Percentiles rank a stretch among this genome's conserved stretches.
Evolutionary conservation across 2,888 invertebrate species (phyloP).

Genomic region (Masnerella sp.): DNA sequence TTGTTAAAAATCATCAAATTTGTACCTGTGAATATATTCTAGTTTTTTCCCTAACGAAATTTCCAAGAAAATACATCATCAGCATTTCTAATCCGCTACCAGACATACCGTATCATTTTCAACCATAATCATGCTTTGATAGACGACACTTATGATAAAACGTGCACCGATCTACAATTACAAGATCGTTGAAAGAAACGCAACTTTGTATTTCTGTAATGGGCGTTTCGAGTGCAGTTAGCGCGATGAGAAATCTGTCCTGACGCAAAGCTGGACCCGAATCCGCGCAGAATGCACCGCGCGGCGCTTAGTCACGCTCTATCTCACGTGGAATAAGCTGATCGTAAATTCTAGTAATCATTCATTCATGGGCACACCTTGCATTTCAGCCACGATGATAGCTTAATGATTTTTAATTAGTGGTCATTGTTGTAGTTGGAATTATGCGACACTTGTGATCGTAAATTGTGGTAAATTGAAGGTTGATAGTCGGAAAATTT

Average conservation of each 20-base stretch:
- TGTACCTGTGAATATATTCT: too few species aligned
- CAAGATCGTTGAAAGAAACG: conserved; percentile 20
- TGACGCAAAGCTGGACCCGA: conserved; percentile 8
- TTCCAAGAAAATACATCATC: too few species aligned
- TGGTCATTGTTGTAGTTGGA: conserved; percentile 18
- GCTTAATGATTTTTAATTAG: conserved; percentile 48
- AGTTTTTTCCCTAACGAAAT: too few species aligned
- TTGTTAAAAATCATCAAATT: too few species aligned
- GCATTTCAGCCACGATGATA: conserved; percentile 34
- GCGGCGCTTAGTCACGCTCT: conserved; percentile 58
- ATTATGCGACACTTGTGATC: conserved; percentile 23
- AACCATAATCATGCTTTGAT: background rate
- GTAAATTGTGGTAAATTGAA: conserved; percentile 26
- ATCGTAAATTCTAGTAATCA: conserved; percentile 50
- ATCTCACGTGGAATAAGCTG: conserved; percentile 35
- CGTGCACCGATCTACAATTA: conserved; percentile 6
- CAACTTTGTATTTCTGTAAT: conserved; percentile 29
- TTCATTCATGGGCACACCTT: conserved; percentile 50
- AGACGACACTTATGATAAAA: conserved; percentile 17
- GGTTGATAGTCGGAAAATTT: too few species aligned
- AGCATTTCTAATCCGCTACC: too few species aligned
- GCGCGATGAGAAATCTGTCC: conserved; percentile 38
- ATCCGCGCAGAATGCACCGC: conserved; percentile 31
- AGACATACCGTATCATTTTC: conserved; percentile 34
- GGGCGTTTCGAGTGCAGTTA: conserved; percentile 33